A percentile compares a stretch with the other conserved stretches of the same genome.
Evolutionary conservation across 1,140 invertebrate genomes (phyloP).

Genomic region (Ceratosolen solmsi): DNA sequence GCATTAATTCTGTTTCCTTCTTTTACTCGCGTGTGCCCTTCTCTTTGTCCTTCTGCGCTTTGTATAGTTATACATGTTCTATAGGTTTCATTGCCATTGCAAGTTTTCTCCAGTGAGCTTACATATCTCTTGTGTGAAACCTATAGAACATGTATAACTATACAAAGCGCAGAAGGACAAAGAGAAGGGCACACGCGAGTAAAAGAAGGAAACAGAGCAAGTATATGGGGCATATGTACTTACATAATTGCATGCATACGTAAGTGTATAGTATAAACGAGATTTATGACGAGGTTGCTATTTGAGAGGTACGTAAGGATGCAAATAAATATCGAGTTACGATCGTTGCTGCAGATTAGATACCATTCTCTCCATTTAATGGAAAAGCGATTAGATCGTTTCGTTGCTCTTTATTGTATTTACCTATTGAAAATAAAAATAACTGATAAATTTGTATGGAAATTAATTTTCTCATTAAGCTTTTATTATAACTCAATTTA

Average conservation of each 20-base stretch:
- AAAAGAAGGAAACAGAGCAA: constrained; percentile 1
- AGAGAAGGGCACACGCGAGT: background rate
- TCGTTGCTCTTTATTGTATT: constrained; percentile 14
- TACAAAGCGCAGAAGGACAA: background rate
- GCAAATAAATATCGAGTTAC: constrained; percentile 46
- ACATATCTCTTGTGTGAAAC: too few species aligned
- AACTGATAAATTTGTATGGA: too few species aligned
- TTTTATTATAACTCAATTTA: too few species aligned
- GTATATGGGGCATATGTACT: background rate
- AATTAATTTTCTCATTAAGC: too few species aligned
- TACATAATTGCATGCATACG: background rate
- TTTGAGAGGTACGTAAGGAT: constrained; percentile 11
- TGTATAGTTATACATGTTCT: background rate
- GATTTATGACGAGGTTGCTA: constrained; percentile 42
- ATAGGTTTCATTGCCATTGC: background rate
- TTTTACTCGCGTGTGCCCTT: background rate
- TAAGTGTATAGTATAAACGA: background rate
- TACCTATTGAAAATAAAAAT: too few species aligned
- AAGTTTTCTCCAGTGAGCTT: background rate
- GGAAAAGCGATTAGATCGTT: constrained; percentile 46
- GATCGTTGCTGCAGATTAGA: constrained; percentile 37
- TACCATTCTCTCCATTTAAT: constrained; percentile 40
- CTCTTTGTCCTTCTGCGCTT: background rate
- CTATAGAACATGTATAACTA: background rate
- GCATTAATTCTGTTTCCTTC: constrained; percentile 29